phyloP scores from a whole-genome alignment of 2,888 invertebrate genomes.

The Linnaemya tessellans region DNA sequence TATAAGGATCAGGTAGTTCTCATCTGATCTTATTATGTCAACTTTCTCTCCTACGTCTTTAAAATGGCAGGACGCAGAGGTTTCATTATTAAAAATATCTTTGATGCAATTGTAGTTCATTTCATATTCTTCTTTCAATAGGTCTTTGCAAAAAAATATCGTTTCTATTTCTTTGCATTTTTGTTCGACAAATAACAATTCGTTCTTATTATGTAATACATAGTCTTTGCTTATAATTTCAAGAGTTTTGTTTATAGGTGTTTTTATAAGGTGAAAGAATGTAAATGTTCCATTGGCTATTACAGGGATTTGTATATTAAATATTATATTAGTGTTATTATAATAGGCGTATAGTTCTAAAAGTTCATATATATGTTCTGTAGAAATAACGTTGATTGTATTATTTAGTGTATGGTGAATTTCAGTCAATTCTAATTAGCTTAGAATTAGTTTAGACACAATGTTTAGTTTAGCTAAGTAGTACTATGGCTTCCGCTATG shows the following conservation, averaged over 20 bases:
- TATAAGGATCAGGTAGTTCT: conserved; percentile 8
- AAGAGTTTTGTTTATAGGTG: too few relatives aligned
- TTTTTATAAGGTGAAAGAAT: too few relatives aligned
- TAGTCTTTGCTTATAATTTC: too few relatives aligned
- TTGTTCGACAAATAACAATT: conserved; percentile 39
- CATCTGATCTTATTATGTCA: background rate
- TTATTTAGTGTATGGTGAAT: conserved; percentile 34
- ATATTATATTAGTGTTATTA: too few relatives aligned
- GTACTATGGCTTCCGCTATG: conserved; percentile 65
- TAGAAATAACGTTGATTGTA: conserved; percentile 25
- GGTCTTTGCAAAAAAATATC: conserved; percentile 31
- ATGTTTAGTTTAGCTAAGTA: conserved; percentile 68
- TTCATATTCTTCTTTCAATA: conserved; percentile 30
- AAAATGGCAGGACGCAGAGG: too few relatives aligned
- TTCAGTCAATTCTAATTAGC: conserved; percentile 38
- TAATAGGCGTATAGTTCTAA: conserved; percentile 37
- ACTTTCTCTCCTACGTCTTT: too few relatives aligned
- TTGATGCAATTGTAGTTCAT: conserved; percentile 22
- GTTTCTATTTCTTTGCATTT: conserved; percentile 42
- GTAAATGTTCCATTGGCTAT: too few relatives aligned
- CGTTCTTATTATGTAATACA: too few relatives aligned
- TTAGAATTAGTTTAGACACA: conserved; percentile 69
- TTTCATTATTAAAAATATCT: conserved; percentile 16
- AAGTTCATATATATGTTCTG: conserved; percentile 47
- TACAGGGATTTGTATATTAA: too few relatives aligned